Evolutionary conservation across 2,113 vertebrate species (phyloP).

Genomic region (Caranx ignobilis): DNA sequence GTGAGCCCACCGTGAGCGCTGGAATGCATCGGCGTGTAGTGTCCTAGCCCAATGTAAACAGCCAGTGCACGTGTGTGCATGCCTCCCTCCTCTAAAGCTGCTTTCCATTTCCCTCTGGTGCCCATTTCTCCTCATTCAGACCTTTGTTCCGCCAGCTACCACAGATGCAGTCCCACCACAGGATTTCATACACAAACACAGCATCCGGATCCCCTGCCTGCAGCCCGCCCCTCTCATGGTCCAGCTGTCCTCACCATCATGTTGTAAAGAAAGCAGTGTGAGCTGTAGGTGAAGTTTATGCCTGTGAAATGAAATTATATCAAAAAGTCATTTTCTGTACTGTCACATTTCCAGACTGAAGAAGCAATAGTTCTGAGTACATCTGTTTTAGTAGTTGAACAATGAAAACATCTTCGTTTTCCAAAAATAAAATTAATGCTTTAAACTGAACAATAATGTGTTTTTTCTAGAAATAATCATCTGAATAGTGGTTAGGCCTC

Average conservation of each 20-base stretch:
- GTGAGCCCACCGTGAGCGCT: constrained; percentile 80
- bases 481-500: too few species aligned
- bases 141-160: constrained; percentile 78
- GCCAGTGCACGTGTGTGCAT: constrained; percentile 73
- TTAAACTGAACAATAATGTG: too few species aligned
- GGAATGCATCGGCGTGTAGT: constrained; percentile 77
- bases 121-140: constrained; percentile 74
- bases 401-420: not conserved
- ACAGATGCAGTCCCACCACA: constrained; percentile 75
- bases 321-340: constrained; percentile 22
- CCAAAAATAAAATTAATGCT: not conserved
- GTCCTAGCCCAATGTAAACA: constrained; percentile 81
- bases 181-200: constrained; percentile 80
- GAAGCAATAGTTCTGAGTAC: constrained; percentile 6
- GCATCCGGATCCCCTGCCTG: constrained; percentile 57
- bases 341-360: constrained; percentile 4
- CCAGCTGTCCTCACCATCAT: constrained; percentile 61
- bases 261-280: constrained; percentile 31
- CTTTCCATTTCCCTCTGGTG: constrained; percentile 78
- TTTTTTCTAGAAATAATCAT: too few species aligned
- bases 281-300: constrained; percentile 45
- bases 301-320: constrained; percentile 2
- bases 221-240: constrained; percentile 59
- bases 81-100: constrained; percentile 71
- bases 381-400: constrained; percentile 13